Base-by-base conservation (phyloP, 2,797 vertebrate genomes). In the Intellagama lesueurii region DNA sequence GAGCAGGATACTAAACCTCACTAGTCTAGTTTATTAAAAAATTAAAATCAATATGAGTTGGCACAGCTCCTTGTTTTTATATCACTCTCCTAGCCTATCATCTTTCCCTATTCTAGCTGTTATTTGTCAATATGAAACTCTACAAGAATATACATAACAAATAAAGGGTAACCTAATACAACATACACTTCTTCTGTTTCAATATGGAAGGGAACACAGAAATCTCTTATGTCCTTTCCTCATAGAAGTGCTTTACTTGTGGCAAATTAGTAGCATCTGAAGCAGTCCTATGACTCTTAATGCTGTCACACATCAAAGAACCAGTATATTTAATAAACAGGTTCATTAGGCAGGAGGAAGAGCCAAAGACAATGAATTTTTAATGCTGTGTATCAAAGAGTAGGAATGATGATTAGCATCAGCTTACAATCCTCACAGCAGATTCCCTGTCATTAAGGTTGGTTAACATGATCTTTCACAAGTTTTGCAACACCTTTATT, bases 381-480 rank as follows among this genome's bases (percentile, higher is more conserved):
- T 90, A 90, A 90, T 77, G 79, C 72, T 60, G 81, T 40, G 66
- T 86, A 90, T 90, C 84, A 90, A 86, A 90, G 79, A 72, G 68
- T 76, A 30, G 56, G 72, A 85, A 85, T 35, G 56, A 17, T 77
- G 40, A 90, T 90, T 75, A 90, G 60, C 22, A 87, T 32, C 28
- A 70, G 32, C 80, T 17, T 40, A 83, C 60, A 86, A 77, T 49
- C 49, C 64, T 40, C 78, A 86, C 47, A 83, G 84, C 72, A 69
- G n/a, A 69, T 26, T 68, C 72, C 64, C 35, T 90, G 79, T 60
- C 64, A 76, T 90, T 85, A 86, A 69, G 11, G 79, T 82, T 82
- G 82, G 84, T 86, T 79, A 90, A 52, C 26, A 76, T 69, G 28
- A 19, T 30, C 16, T 77, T 80, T 82, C n/a, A 81, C 16, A 68